Conservation (phyloP, 1,140 invertebrate species). For the Zophobas atratus region DNA sequence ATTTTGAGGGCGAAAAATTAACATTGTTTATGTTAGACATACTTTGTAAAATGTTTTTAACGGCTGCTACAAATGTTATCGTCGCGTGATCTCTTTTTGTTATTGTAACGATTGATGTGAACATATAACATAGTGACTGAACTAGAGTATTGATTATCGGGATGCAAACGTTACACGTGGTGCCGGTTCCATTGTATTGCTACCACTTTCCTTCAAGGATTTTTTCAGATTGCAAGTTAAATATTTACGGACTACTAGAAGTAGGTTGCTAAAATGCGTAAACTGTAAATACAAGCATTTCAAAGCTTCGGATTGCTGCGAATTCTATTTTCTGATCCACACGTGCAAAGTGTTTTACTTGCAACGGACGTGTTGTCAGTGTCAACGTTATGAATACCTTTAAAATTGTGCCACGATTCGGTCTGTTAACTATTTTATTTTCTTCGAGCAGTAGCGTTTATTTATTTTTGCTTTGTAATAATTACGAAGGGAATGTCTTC, state of each 20-base stretch:
- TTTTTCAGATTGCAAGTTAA: constrained; percentile 21
- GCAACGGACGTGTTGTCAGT: constrained; percentile 32
- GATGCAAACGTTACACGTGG: neutral
- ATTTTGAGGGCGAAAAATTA: no score
- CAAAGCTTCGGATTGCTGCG: constrained; percentile 20
- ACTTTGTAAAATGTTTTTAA: no score
- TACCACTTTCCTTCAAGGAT: neutral
- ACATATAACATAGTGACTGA: no score
- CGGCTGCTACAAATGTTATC: no score
- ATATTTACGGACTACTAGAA: constrained; percentile 19
- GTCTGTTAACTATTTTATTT: constrained; percentile 29
- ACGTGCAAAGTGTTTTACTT: constrained; percentile 37
- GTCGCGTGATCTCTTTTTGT: no score
- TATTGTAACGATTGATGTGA: no score
- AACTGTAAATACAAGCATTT: constrained; percentile 27
- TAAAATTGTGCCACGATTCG: constrained; percentile 38
- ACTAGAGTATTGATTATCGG: neutral
- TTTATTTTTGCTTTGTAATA: neutral
- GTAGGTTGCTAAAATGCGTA: constrained; percentile 39
- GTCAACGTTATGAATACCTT: constrained; percentile 31
- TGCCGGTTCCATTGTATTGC: constrained; percentile 5
- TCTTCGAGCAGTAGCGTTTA: neutral
- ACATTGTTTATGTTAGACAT: no score
- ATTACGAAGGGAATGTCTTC: no score
- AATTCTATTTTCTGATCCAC: constrained; percentile 37